Base-by-base conservation (phyloP, 2,888 invertebrate species). In the Resseliella maxima region DNA sequence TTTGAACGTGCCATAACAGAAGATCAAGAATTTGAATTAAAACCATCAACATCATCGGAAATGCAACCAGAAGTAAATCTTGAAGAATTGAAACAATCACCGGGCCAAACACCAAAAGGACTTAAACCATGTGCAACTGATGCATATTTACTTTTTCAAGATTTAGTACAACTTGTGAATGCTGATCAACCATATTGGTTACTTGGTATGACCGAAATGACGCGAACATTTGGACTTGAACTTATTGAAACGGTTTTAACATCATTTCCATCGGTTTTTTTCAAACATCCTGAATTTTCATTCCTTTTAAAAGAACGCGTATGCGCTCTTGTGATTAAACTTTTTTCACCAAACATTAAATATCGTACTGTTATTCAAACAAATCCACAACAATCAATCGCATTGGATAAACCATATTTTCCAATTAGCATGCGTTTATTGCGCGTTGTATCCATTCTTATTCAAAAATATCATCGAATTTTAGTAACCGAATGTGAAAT, bases 341-440 rank as follows among this genome's bases (percentile, higher is more conserved):
- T 99, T 87, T 99, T 99, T 91, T 99, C 99, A 36, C 99, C 99
- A 18, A 99, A 98, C 90, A 96, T 99, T n/a, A 99, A 99, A 90
- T 98, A 97, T 91, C 94, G 97, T 85, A 92, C 92, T 87, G 91
- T 91, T 31, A 90, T 92, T 87, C 88, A 90, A 54, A 93, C 93
- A 87, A 93, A 93, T 88, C 92, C 93, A 86, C 93, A 94, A 89
- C 94, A 94, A 88, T 93, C 94, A 35, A 93, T 94, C 12, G 92
- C 94, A 35, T 92, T 94, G 85, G 98, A 98, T 90, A 96, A 98
- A 88, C 99, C 99, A 0, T 97, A 97, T 92, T 99, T 98, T 92
- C 98, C 99, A 0, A 97, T 99, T 89, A 97, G 98, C 89, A 97
- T 99, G 95, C 93, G 99, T 86, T 93, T 99, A 85, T 92, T 99